These are phyloP conservation scores for Herpetotheres cachinnans DNA, from an alignment of 2,113 vertebrate genomes.

Conservation along the genomic window DNA sequence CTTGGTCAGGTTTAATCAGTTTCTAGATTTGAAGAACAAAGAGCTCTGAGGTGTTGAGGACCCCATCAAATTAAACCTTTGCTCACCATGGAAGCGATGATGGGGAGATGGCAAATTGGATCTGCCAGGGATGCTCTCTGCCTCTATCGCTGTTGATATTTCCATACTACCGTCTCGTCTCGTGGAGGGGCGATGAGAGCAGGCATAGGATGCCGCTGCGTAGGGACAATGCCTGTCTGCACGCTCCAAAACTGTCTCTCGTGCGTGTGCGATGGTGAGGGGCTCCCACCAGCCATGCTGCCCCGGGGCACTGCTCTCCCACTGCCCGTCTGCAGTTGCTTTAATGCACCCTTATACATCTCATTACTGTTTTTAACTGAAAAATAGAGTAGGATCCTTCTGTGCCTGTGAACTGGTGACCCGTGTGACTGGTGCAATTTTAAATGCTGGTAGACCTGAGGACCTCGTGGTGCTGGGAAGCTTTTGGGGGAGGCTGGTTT, in stretches of 20 bases:
- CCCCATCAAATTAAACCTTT: background rate
- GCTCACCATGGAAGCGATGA: background rate
- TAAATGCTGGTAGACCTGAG: rapidly evolving
- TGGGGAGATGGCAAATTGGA: background rate
- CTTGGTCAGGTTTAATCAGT: background rate
- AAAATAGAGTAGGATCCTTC: no score
- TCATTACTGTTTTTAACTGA: rapidly evolving
- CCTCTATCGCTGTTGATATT: rapidly evolving
- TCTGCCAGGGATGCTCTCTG: background rate
- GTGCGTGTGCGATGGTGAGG: rapidly evolving
- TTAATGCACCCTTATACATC: rapidly evolving
- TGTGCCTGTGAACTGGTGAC: rapidly evolving
- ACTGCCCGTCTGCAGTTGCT: background rate
- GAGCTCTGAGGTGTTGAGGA: background rate
- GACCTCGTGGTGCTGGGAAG: background rate
- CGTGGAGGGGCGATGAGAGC: background rate
- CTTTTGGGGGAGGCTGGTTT: background rate
- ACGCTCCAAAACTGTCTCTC: rapidly evolving
- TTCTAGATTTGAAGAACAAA: background rate
- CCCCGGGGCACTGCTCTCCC: background rate
- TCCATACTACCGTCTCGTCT: rapidly evolving
- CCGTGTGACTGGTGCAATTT: background rate
- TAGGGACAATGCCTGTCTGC: rapidly evolving
- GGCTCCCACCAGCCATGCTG: background rate
- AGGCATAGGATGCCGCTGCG: background rate